Conservation (phyloP, 2,797 vertebrate genomes). For the Eulemur mongoz region DNA sequence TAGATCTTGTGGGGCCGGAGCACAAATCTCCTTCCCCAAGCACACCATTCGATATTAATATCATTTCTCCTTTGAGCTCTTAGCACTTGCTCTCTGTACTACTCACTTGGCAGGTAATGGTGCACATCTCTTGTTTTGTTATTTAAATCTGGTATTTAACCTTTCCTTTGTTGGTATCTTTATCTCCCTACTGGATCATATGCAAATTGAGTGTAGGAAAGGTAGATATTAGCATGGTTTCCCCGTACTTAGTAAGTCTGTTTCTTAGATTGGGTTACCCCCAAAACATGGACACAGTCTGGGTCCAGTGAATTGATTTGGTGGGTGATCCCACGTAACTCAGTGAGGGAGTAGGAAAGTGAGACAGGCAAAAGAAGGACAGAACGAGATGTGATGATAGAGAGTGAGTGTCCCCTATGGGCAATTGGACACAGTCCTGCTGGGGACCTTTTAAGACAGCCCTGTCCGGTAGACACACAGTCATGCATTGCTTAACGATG, state of each 20-base stretch:
- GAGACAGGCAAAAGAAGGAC: background rate
- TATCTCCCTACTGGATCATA: background rate
- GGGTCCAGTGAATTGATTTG: background rate
- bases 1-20: background rate
- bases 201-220: background rate
- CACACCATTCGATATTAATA: background rate
- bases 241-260: background rate
- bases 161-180: background rate
- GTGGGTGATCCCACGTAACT: background rate
- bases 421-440: background rate
- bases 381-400: background rate
- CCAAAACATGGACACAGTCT: background rate
- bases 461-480: background rate
- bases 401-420: background rate
- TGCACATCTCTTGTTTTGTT: background rate
- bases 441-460: background rate
- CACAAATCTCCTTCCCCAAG: background rate
- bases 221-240: background rate
- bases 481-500: background rate
- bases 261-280: background rate
- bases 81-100: background rate
- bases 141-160: slow-evolving; percentile 39
- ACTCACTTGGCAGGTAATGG: background rate
- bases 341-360: background rate
- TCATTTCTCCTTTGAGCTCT: background rate